These are phyloP conservation scores for Indicator maculatus DNA, from an alignment of 2,113 vertebrate species.

Conservation along the genomic window DNA sequence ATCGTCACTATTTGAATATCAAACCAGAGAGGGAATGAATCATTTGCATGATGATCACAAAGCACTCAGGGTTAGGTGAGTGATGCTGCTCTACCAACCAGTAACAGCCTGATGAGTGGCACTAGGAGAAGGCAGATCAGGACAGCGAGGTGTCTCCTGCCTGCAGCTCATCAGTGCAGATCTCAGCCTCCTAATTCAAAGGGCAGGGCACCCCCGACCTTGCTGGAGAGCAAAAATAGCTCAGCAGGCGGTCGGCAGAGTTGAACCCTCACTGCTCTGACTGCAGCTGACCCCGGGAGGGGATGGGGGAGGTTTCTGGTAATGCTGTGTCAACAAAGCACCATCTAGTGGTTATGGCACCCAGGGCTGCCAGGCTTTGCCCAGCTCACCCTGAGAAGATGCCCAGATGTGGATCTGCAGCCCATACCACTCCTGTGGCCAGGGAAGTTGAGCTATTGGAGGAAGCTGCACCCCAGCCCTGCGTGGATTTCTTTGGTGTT, in stretches of 20 bases:
- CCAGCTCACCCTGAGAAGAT: fast-evolving
- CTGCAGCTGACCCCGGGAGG: neutral
- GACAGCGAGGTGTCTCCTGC: neutral
- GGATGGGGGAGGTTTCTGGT: neutral
- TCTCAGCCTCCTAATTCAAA: neutral
- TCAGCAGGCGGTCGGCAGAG: neutral
- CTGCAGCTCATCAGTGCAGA: neutral
- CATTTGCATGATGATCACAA: neutral
- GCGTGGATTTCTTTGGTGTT: fast-evolving
- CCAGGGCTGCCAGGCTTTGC: neutral
- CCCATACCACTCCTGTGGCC: neutral
- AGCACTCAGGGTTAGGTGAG: neutral
- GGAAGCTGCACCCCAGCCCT: neutral
- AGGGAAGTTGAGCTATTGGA: neutral
- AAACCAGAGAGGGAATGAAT: neutral
- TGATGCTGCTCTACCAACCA: neutral
- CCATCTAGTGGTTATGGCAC: conserved; percentile 60
- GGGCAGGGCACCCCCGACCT: neutral
- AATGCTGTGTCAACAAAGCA: conserved; percentile 35
- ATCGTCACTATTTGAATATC: neutral
- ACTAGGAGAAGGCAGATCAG: neutral
- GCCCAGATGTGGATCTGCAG: neutral
- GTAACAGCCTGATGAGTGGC: neutral
- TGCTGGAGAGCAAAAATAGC: conserved; percentile 1
- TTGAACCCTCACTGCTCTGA: neutral